A percentile compares a stretch with the other conserved stretches of the same genome.
Conservation (phyloP, 2,113 vertebrate species). For the Montifringilla adamsi region DNA sequence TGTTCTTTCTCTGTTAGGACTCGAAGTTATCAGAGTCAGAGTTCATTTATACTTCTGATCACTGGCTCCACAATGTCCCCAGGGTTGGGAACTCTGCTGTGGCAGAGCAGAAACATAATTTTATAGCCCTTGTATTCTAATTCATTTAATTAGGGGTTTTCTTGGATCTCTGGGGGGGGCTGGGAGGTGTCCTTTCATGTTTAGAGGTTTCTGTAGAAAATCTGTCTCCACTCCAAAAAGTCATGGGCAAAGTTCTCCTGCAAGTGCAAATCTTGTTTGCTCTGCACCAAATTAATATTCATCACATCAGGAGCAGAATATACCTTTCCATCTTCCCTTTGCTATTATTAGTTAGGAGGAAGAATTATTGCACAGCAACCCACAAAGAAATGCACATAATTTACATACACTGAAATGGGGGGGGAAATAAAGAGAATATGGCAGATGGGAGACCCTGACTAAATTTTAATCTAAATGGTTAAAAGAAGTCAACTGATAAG, state of each 20-base stretch:
- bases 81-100: constrained; percentile 15
- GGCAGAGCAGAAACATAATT: constrained; percentile 46
- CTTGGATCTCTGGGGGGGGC: neutral
- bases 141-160: constrained; percentile 55
- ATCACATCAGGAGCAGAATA: neutral
- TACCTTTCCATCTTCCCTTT: neutral
- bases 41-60: constrained; percentile 43
- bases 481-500: neutral
- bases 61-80: neutral
- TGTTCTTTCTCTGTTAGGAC: constrained; percentile 30
- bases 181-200: constrained; percentile 24
- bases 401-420: neutral
- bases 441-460: neutral
- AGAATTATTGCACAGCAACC: neutral
- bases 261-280: neutral
- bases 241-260: neutral
- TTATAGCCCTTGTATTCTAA: constrained; percentile 14
- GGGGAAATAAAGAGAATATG: neutral
- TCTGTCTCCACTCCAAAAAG: constrained; percentile 6
- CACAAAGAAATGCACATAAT: neutral
- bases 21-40: constrained; percentile 60
- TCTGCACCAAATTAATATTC: constrained; percentile 9
- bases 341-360: neutral
- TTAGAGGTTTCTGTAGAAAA: constrained; percentile 36
- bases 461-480: neutral